Percentiles rank a stretch among this genome's conserved stretches.
These are phyloP conservation scores for Drosophila pachea DNA, from an alignment of 1,140 invertebrate species.

Conservation along the genomic window DNA sequence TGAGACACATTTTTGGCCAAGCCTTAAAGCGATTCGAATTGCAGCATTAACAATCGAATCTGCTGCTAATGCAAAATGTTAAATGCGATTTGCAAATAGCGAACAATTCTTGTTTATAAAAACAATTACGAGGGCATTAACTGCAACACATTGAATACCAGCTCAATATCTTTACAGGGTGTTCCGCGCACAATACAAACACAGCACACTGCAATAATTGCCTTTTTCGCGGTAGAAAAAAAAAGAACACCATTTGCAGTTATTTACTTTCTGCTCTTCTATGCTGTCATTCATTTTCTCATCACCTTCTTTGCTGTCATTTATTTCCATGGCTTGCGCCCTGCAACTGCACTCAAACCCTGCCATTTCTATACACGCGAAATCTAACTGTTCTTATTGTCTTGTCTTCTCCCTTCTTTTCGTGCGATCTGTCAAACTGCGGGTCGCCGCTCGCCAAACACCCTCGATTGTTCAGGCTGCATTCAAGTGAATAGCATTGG, in stretches of 20 bases:
- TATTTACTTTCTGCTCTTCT: background rate
- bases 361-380: background rate
- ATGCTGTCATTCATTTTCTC: background rate
- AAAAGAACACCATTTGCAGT: no score
- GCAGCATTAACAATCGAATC: conserved; percentile 16
- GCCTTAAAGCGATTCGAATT: conserved; percentile 16
- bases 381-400: conserved; percentile 1
- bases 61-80: conserved; percentile 11
- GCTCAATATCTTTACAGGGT: no score
- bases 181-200: no score
- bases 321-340: background rate
- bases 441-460: background rate
- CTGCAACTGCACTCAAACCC: background rate
- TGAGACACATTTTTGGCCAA: conserved; percentile 24
- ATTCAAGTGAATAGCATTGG: no score
- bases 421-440: background rate
- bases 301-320: background rate
- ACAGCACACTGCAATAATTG: no score
- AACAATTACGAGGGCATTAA: conserved; percentile 1
- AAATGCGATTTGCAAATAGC: conserved; percentile 4
- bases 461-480: no score
- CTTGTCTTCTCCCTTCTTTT: background rate
- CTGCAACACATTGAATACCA: background rate
- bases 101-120: conserved; percentile 7
- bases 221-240: no score